These are phyloP conservation scores for Macropus fuliginosus DNA, from an alignment of 2,797 vertebrate genomes.

Conservation along the genomic window DNA sequence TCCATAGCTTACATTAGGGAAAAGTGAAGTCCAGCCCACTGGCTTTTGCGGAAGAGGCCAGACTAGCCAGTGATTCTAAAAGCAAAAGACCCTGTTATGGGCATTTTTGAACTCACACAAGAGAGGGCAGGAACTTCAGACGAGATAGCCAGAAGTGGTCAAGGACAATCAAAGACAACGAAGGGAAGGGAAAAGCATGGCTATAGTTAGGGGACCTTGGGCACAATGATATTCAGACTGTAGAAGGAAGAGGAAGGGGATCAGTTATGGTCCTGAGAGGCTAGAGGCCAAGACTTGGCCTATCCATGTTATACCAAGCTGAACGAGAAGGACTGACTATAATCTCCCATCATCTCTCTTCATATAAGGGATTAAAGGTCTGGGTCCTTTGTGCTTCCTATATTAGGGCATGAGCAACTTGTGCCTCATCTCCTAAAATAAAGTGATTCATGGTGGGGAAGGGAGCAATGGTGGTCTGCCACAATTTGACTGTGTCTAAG, in stretches of 20 bases:
- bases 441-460: background rate
- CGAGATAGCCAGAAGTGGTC: background rate
- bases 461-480: background rate
- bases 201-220: background rate
- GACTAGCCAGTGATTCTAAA: background rate
- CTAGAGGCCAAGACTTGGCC: background rate
- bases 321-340: background rate
- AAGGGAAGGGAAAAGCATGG: background rate
- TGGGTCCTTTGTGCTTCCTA: background rate
- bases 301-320: background rate
- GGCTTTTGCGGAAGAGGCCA: background rate
- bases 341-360: background rate
- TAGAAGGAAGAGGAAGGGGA: background rate
- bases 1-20: background rate
- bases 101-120: background rate
- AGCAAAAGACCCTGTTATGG: background rate
- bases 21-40: background rate
- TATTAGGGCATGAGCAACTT: background rate
- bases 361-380: background rate
- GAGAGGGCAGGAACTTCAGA: background rate
- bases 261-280: background rate
- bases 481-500: too few relatives aligned
- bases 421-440: background rate
- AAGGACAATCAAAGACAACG: background rate
- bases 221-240: background rate